Evolutionary conservation across 2,113 vertebrate species (phyloP).

Genomic region (Ailurus styani): DNA sequence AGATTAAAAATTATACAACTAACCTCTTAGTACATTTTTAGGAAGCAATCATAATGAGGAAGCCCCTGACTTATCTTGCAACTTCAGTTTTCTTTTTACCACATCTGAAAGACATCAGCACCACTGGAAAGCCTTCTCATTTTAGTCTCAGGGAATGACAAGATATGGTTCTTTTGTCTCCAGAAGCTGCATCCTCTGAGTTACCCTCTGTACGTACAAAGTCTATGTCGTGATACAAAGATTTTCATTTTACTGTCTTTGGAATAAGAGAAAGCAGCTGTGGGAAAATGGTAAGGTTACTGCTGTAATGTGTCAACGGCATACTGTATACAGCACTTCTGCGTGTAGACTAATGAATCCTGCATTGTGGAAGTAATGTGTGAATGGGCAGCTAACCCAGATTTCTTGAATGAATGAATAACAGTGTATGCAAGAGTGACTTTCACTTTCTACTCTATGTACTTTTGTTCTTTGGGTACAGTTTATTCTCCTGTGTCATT

Average conservation of each 20-base stretch:
- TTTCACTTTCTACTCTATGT: background rate
- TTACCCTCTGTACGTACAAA: background rate
- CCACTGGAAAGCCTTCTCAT: background rate
- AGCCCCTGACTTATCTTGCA: background rate
- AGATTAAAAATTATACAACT: background rate
- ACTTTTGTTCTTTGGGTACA: background rate
- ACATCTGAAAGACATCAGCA: background rate
- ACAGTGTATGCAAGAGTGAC: background rate
- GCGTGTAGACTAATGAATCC: background rate
- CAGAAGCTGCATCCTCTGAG: background rate
- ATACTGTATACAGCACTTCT: background rate
- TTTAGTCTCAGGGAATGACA: background rate
- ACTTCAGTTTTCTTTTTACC: background rate
- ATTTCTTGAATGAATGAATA: background rate
- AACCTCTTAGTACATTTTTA: background rate
- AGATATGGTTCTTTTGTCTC: background rate
- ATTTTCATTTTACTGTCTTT: background rate
- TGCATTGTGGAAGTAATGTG: background rate
- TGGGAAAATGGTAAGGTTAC: background rate
- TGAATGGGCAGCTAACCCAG: background rate
- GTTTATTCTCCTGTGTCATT: background rate
- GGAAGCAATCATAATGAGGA: background rate
- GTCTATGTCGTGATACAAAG: background rate
- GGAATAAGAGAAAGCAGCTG: background rate
- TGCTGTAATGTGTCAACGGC: no score